These are phyloP conservation scores for Chrysolina oricalcia DNA, from an alignment of 2,888 invertebrate species.

Conservation along the genomic window DNA sequence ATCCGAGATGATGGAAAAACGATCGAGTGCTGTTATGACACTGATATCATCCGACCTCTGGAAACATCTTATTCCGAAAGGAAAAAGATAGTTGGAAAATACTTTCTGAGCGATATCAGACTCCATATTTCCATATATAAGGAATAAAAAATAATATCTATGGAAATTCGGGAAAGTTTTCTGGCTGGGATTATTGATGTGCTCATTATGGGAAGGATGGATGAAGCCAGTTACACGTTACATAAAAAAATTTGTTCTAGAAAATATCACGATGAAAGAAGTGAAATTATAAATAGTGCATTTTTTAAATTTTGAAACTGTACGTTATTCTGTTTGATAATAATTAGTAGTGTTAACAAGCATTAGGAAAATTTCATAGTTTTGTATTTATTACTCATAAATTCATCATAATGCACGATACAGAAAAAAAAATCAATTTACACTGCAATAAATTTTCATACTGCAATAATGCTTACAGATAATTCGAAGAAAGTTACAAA, in stretches of 20 bases:
- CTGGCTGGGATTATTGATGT: constrained; percentile 39
- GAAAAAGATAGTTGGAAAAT: constrained; percentile 39
- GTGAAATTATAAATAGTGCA: no score
- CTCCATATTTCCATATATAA: constrained; percentile 35
- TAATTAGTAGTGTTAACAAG: not conserved
- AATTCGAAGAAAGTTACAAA: no score
- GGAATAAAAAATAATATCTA: constrained; percentile 45
- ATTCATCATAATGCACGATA: no score
- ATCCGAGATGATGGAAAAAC: constrained; percentile 43
- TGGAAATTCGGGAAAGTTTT: constrained; percentile 38
- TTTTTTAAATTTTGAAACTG: no score
- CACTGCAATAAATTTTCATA: no score
- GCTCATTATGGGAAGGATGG: constrained; percentile 21
- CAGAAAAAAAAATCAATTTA: no score
- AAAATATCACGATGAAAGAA: not conserved
- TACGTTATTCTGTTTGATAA: no score
- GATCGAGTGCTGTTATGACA: constrained; percentile 39
- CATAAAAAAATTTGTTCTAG: not conserved
- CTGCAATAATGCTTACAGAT: no score
- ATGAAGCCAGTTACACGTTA: not conserved
- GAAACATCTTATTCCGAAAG: constrained; percentile 38
- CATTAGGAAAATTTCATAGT: no score
- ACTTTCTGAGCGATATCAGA: constrained; percentile 33
- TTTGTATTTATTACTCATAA: no score
- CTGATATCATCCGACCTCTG: constrained; percentile 37